Base-by-base conservation (phyloP, 2,113 vertebrate genomes). In the Australoheros scitulus region DNA sequence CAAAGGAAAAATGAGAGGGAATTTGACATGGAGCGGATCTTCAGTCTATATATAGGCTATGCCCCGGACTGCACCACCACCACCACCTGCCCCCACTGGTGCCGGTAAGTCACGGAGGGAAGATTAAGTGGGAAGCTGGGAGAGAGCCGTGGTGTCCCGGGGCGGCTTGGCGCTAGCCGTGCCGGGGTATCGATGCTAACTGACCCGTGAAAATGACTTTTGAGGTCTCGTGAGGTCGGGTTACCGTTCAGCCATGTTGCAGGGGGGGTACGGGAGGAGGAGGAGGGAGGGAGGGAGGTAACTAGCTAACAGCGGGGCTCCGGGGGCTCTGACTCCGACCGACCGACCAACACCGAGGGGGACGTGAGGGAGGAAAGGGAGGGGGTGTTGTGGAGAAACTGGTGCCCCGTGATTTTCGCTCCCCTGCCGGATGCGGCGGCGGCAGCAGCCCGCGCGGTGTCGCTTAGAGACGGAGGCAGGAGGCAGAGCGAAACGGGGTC, bases 211-310 rank as follows among this genome's bases (percentile, higher is more conserved):
- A 84, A 77, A 92, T 68, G 93, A 93, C 91, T 93, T 85, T 34
- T 60, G 90, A 94, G 92, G 92, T 94, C 93, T 41, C 52, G 89
- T 87, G 92, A 93, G 93, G 93, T 94, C 93, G 93, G 81, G 92
- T 90, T 93, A 92, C 92, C 88, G 87, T 88, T 77, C 90, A 92
- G 93, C 93, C 92, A 92, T 93, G 93, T 89, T 92, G 91, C 76
- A 6, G 88, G 38, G 65, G 75, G 63, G 5, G 22, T 24, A 17
- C 58, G 15, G 50, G 47, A 34, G 11, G 57, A 10, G 56, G 56
- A 34, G 65, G 72, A 8, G 58, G 58, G 34, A 38, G 36, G 36
- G 68, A 63, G 76, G 11, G 68, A 14, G 84, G 34, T 26, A 50
- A 59, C 20, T 3, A 58, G 84, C 60, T 80, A 82, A 75, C 88